phyloP scores from a whole-genome alignment of 1,140 invertebrate species.

The Amphibalanus amphitrite region DNA sequence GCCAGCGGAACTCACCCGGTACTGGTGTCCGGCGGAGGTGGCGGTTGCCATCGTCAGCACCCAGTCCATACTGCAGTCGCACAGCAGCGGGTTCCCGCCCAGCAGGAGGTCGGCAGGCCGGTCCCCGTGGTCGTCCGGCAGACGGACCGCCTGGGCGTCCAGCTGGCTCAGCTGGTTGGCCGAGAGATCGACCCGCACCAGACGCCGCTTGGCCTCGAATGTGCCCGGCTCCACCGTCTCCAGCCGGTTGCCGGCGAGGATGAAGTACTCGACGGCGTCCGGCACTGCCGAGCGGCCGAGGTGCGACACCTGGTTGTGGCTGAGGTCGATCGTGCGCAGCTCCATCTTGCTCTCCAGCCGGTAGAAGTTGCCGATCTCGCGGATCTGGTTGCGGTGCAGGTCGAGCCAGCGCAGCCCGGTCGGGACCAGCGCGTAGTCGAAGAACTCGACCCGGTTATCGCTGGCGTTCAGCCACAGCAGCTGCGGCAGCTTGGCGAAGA shows the following conservation, averaged over 20 bases:
- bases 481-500: conserved; percentile 62
- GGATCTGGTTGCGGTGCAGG: conserved; percentile 70
- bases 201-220: conserved; percentile 61
- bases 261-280: conserved; percentile 54
- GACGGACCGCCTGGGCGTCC: conserved; percentile 37
- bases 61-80: conserved; percentile 53
- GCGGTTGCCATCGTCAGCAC: conserved; percentile 43
- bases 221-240: conserved; percentile 46
- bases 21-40: background rate
- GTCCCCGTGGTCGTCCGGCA: background rate
- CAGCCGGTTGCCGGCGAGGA: conserved; percentile 66
- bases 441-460: conserved; percentile 72
- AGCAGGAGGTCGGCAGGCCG: conserved; percentile 58
- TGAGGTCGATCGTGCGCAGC: conserved; percentile 58
- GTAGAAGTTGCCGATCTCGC: conserved; percentile 64
- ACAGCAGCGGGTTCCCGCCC: conserved; percentile 68
- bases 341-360: conserved; percentile 44
- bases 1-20: background rate
- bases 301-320: conserved; percentile 61
- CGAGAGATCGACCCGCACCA: conserved; percentile 64
- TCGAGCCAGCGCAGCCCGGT: conserved; percentile 68
- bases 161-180: conserved; percentile 64
- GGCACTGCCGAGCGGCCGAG: conserved; percentile 42
- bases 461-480: conserved; percentile 79
- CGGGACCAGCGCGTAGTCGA: conserved; percentile 75